These are phyloP conservation scores for Rhodophaea formosa DNA, from an alignment of 2,888 invertebrate species.

Conservation along the genomic window DNA sequence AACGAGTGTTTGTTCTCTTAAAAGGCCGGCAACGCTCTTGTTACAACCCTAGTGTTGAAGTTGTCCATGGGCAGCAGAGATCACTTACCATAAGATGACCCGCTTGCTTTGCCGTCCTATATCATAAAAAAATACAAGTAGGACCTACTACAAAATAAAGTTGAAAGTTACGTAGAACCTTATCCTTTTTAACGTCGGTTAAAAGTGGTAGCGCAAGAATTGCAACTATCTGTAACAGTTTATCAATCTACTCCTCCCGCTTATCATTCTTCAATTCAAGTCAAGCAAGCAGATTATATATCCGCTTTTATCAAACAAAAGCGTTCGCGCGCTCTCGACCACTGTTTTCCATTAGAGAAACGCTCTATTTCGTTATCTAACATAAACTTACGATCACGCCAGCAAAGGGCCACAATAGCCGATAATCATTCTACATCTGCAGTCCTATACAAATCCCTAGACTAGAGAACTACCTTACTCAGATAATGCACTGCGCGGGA, in stretches of 20 bases:
- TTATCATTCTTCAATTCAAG: background rate
- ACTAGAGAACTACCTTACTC: constrained; percentile 23
- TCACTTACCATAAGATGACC: no score
- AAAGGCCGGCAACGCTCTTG: no score
- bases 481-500: constrained; percentile 45
- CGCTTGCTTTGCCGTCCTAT: no score
- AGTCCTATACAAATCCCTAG: background rate
- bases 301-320: constrained; percentile 4
- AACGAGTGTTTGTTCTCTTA: no score
- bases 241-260: background rate
- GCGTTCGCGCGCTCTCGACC: background rate
- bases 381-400: constrained; percentile 14
- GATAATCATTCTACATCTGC: constrained; percentile 16
- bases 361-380: constrained; percentile 10
- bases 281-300: background rate
- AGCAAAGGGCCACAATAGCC: constrained; percentile 8
- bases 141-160: no score
- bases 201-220: no score
- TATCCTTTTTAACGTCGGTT: no score
- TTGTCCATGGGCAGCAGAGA: no score
- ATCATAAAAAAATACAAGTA: no score
- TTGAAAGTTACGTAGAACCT: no score
- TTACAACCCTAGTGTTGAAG: no score
- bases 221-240: no score
- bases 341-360: constrained; percentile 13